Conservation (phyloP, 2,797 vertebrate genomes). For the Epinephelus malabaricus region DNA sequence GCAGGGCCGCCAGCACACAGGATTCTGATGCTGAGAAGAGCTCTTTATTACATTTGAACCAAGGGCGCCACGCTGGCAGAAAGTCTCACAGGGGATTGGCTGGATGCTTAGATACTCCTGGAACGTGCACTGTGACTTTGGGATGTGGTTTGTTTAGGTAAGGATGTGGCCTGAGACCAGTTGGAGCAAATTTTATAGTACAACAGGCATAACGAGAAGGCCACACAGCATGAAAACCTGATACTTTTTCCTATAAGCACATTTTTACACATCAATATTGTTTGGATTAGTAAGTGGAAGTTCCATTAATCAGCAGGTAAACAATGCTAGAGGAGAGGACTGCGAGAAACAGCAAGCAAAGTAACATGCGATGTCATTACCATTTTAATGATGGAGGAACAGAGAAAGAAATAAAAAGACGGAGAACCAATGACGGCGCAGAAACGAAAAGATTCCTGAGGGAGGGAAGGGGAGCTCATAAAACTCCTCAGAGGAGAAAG, state of each 20-base stretch:
- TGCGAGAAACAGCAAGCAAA: constrained; percentile 13
- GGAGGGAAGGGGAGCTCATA: constrained; percentile 70
- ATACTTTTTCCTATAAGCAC: constrained; percentile 21
- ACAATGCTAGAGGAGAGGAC: constrained; percentile 2
- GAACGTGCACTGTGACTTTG: constrained; percentile 39
- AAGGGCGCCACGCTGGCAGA: constrained; percentile 59
- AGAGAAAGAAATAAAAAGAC: constrained; percentile 27
- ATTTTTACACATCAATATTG: constrained; percentile 14
- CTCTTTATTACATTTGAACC: constrained; percentile 77
- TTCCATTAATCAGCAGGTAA: constrained; percentile 37
- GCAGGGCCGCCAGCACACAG: constrained; percentile 71
- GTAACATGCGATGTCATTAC: constrained; percentile 34
- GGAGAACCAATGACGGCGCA: constrained; percentile 54
- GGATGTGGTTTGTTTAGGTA: constrained; percentile 65
- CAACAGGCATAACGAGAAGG: constrained; percentile 27
- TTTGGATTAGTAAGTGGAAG: constrained; percentile 18
- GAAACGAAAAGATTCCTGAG: constrained; percentile 69
- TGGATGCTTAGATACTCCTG: constrained; percentile 41
- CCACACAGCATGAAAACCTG: constrained; percentile 38
- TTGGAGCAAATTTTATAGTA: constrained; percentile 34
- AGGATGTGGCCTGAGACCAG: constrained; percentile 44
- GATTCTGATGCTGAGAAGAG: constrained; percentile 71
- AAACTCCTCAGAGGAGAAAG: constrained; percentile 67
- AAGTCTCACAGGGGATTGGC: constrained; percentile 60
- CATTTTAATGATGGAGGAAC: constrained; percentile 51